phyloP scores from a whole-genome alignment of 1,140 invertebrate genomes.

The Phenacoccus solenopsis region DNA sequence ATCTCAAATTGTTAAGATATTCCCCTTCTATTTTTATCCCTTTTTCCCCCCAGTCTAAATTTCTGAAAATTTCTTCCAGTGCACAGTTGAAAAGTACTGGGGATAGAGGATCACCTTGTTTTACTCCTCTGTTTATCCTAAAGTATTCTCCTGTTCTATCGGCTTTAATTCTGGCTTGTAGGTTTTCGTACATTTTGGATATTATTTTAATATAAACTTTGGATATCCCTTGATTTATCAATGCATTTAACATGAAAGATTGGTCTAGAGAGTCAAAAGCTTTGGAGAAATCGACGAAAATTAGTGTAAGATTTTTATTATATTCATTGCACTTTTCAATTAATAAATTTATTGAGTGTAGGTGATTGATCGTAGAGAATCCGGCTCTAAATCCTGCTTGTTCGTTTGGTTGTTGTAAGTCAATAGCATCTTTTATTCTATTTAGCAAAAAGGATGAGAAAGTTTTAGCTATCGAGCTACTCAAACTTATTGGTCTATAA shows the following conservation, averaged over 20 bases:
- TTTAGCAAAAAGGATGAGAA: conserved; percentile 25
- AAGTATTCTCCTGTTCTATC: conserved; percentile 1
- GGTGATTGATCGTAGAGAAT: conserved; percentile 23
- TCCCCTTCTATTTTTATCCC: conserved; percentile 29
- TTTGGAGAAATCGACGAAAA: conserved; percentile 19
- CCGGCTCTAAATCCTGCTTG: conserved; percentile 31
- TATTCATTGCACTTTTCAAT: conserved; percentile 22
- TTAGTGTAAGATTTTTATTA: not conserved
- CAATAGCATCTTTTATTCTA: conserved; percentile 27
- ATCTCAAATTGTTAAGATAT: conserved; percentile 29
- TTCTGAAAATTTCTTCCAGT: conserved; percentile 24
- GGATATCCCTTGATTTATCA: not conserved
- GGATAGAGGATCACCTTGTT: conserved; percentile 23
- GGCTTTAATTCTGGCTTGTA: not conserved
- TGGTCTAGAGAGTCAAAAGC: conserved; percentile 13
- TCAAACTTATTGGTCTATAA: conserved; percentile 31
- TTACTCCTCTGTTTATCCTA: conserved; percentile 16
- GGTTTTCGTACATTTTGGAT: not conserved
- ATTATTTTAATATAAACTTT: not conserved
- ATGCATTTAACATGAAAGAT: not conserved
- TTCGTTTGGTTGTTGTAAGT: conserved; percentile 30
- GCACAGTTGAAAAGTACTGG: conserved; percentile 25
- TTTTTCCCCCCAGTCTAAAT: conserved; percentile 23
- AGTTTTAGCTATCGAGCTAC: conserved; percentile 29
- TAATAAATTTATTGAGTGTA: conserved; percentile 17